These are phyloP conservation scores for Nycticorax nycticorax DNA, from an alignment of 2,113 vertebrate genomes.

Conservation along the genomic window DNA sequence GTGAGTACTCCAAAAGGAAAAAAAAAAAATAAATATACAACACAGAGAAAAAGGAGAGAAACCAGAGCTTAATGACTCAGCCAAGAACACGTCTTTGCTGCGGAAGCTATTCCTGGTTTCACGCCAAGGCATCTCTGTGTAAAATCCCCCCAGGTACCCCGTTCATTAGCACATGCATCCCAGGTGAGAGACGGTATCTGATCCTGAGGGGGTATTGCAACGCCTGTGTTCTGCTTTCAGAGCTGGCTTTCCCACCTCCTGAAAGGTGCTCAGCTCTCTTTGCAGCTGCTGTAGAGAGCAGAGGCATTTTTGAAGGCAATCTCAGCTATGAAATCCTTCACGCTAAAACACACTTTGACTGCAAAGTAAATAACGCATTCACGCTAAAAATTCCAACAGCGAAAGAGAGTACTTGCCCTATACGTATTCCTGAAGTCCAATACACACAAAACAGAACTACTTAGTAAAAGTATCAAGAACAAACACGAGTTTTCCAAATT, in stretches of 20 bases:
- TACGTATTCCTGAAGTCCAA: neutral
- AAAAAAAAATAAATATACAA: too few relatives aligned
- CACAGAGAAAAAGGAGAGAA: neutral
- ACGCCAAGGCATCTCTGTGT: neutral
- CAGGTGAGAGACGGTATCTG: neutral
- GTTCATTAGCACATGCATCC: neutral
- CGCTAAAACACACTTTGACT: neutral
- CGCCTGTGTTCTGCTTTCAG: neutral
- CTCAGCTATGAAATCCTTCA: neutral
- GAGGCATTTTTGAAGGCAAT: neutral
- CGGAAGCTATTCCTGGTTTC: neutral
- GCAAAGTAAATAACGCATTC: neutral
- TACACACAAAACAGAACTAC: neutral
- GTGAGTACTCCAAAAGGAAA: neutral
- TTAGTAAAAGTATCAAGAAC: neutral
- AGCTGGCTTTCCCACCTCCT: neutral
- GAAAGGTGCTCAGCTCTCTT: neutral
- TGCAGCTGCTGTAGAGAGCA: neutral
- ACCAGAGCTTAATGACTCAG: neutral
- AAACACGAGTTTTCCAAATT: neutral
- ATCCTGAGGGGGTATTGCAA: neutral
- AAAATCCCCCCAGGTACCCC: neutral
- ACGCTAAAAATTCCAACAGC: neutral
- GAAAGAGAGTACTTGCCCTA: neutral
- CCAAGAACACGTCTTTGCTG: neutral